phyloP scores from a whole-genome alignment of 2,113 vertebrate genomes.

The Etheostoma cragini region DNA sequence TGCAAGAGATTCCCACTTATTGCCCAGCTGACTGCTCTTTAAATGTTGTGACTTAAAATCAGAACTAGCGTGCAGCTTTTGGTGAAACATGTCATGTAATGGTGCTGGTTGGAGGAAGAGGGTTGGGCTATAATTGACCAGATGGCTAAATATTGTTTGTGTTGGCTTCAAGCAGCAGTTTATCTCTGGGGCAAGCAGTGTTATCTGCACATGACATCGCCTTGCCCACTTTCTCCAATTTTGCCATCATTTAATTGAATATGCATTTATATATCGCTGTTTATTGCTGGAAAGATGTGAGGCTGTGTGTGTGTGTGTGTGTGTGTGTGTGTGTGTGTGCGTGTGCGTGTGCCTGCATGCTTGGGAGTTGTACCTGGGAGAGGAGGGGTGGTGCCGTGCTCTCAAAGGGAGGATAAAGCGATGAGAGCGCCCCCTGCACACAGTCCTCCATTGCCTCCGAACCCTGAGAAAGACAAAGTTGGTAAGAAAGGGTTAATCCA shows the following conservation, averaged over 20 bases:
- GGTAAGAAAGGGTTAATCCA: conserved; percentile 58
- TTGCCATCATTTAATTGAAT: conserved; percentile 42
- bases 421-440: conserved; percentile 92
- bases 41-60: background rate
- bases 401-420: conserved; percentile 93
- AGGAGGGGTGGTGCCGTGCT: conserved; percentile 92
- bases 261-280: conserved; percentile 14
- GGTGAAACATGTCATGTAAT: background rate
- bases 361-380: conserved; percentile 83
- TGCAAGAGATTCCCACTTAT: background rate
- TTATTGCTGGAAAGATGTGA: conserved; percentile 5
- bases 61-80: background rate
- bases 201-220: conserved; percentile 20
- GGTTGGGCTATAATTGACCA: conserved; percentile 22
- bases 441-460: conserved; percentile 95
- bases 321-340: background rate
- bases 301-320: background rate
- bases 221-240: background rate
- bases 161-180: conserved; percentile 37
- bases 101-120: conserved; percentile 11
- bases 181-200: conserved; percentile 12
- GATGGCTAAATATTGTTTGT: conserved; percentile 37
- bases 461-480: conserved; percentile 78
- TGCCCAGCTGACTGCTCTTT: background rate
- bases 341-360: background rate